Evolutionary conservation across 2,888 invertebrate species (phyloP), one percentile per base, ranked within the genome.

Genomic region (Eristalis intricaria): DNA sequence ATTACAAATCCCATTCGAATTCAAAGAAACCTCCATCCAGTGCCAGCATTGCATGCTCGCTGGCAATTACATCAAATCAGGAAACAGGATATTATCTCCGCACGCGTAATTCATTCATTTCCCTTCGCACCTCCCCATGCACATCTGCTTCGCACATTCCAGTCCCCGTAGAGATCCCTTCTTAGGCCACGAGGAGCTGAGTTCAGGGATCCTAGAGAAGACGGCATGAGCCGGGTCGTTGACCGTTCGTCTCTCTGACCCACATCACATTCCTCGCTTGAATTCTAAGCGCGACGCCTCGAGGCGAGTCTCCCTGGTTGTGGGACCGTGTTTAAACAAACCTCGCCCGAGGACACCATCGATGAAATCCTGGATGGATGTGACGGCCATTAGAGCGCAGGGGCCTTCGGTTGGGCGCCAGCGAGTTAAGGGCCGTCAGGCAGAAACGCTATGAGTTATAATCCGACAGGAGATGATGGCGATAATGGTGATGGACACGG

Each of bases 41-140:
- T 69, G 26, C 43, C 58, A 50, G 56, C 81, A 64, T 81, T 70
- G 81, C 81, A 64, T 81, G 81, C 75, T 75, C 64, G 64, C 22
- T 64, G 43, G 81, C 81, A 75, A 75, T 81, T 75, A 81, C 64
- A 74, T 64, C 40, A 69, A 32, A 32, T 61, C 22, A 66, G 50
- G 66, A 83, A 77, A 77, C 71, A 77, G 50, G 63, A 73, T 66
- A 68, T 15, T 69, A 64, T 74, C 69, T 69, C 56, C 15, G 56
- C 70, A 77, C 68, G 73, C 71, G 73, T 68, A 32, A 43, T 63
- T 77, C 56, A 77, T n/a, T n/a, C n/a, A 66, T 76, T 83, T 63
- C 69, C 32, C 64, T 64, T 56, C n/a, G 26, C 60, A 26, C 60
- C 60, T 26, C 60, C 0, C 15, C 38, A 8, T 38, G 13, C 13